Percentiles rank a stretch among this genome's conserved stretches.
Conservation (phyloP, 2,888 invertebrate species). For the Oscheius onirici region DNA sequence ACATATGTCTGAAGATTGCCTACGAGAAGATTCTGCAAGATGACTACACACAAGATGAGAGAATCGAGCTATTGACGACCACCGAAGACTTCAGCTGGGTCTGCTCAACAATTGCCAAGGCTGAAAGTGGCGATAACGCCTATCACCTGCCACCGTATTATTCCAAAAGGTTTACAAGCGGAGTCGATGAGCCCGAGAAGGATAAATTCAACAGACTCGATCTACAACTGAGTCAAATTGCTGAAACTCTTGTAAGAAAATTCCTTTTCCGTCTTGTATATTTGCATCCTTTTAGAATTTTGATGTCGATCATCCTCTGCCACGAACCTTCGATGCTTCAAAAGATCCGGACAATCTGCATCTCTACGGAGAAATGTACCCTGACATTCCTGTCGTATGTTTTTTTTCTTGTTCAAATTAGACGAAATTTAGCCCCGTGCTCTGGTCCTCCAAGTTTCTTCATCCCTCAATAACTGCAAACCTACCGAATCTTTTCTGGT, state of each 20-base stretch:
- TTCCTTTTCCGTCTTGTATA: not conserved
- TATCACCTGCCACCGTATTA: too few relatives aligned
- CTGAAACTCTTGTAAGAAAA: not conserved
- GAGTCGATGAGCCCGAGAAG: not conserved
- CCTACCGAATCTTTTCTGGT: constrained; percentile 5
- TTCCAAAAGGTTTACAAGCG: not conserved
- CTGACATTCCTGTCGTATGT: constrained; percentile 1
- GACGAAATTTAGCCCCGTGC: constrained; percentile 5
- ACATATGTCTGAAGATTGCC: too few relatives aligned
- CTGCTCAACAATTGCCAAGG: too few relatives aligned
- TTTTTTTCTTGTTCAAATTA: not conserved
- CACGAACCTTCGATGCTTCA: not conserved
- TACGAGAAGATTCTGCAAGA: too few relatives aligned
- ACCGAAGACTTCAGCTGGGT: too few relatives aligned
- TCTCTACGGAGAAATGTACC: constrained; percentile 2
- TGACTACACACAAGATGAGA: too few relatives aligned
- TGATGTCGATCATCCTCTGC: not conserved
- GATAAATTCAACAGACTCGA: not conserved
- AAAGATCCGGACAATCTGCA: not conserved
- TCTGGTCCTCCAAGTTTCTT: constrained; percentile 1
- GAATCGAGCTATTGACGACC: too few relatives aligned
- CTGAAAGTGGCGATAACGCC: too few relatives aligned
- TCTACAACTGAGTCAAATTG: not conserved
- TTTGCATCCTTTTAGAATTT: not conserved
- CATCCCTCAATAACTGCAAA: not conserved